Evolutionary conservation across 2,888 invertebrate genomes (phyloP), one percentile per base, ranked within the genome.

Genomic region (Dryomyza anilis): DNA sequence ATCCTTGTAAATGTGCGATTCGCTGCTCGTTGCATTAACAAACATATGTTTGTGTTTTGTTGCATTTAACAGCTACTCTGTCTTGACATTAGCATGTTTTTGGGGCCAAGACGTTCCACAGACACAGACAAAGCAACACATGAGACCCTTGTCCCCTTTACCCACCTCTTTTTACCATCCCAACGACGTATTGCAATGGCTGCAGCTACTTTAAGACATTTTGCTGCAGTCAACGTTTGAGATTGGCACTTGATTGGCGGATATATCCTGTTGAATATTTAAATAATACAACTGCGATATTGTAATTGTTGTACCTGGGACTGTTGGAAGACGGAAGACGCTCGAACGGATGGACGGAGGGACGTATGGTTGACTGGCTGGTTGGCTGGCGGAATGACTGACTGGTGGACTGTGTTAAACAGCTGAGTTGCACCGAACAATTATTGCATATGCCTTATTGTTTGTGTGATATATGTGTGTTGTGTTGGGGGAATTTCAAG

Each of bases 231-330:
- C 78, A 74, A 73, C 66, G 62, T 65, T 68, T 59, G 64, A 77
- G 78, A 80, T 79, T 79, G 78, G 78, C 78, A 76, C 73, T 78
- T 78, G 78, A 78, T 80, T 78, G 78, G 78, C 80, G 75, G 76
- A 76, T 74, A 78, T 77, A 79, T 78, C 78, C 80, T 76, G 78
- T 76, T 80, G 78, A 73, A 78, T 80, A 79, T 76, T 80, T 79
- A 77, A 78, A 50, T 25, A 10, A n/a, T n/a, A 12, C 25, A 23
- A 7, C 27, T 25, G 19, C 23, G n/a, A 21, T 25, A 50, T n/a
- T 25, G 23, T 50, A 3, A 23, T 12, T 12, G 50, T 14, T 48
- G 48, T 48, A 21, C n/a, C 1, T 48, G 48, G 48, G 48, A 25
- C 8, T 50, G 23, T 14, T 50, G 25, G 23, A 27, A 14, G 25